Percentiles rank a stretch among this genome's conserved stretches.
phyloP scores from a whole-genome alignment of 2,797 vertebrate species.

The Carduelis carduelis region DNA sequence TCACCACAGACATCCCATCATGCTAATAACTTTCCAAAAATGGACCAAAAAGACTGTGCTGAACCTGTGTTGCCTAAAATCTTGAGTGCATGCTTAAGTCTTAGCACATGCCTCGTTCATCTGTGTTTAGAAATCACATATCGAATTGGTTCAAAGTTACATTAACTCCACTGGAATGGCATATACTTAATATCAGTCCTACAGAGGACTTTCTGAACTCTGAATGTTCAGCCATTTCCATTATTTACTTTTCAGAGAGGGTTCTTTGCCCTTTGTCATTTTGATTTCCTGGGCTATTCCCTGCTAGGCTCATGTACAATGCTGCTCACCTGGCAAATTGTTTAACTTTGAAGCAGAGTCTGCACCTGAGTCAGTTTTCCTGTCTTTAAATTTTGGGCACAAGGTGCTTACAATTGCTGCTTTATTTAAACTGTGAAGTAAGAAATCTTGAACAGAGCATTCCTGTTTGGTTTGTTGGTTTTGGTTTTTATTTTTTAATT shows the following conservation, averaged over 20 bases:
- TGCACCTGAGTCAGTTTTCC: neutral
- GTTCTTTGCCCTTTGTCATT: neutral
- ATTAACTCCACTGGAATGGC: fast-evolving
- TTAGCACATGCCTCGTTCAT: fast-evolving
- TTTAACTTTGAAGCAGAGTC: neutral
- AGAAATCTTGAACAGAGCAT: neutral
- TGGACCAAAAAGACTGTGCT: neutral
- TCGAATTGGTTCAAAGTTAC: neutral
- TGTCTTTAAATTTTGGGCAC: neutral
- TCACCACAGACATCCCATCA: neutral
- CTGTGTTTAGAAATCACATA: neutral
- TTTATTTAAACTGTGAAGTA: neutral
- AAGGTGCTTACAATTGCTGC: neutral
- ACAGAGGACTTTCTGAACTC: neutral
- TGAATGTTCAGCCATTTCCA: neutral
- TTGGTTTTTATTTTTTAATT: fast-evolving
- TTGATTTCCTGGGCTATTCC: neutral
- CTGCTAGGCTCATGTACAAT: neutral
- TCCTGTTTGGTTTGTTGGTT: neutral
- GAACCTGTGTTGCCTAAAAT: neutral
- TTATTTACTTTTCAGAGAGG: neutral
- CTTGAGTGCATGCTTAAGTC: neutral
- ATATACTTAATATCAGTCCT: neutral
- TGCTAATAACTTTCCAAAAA: neutral
- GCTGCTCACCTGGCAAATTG: neutral